Evolutionary conservation across 2,797 vertebrate species (phyloP).

Genomic region (Rhincodon typus): DNA sequence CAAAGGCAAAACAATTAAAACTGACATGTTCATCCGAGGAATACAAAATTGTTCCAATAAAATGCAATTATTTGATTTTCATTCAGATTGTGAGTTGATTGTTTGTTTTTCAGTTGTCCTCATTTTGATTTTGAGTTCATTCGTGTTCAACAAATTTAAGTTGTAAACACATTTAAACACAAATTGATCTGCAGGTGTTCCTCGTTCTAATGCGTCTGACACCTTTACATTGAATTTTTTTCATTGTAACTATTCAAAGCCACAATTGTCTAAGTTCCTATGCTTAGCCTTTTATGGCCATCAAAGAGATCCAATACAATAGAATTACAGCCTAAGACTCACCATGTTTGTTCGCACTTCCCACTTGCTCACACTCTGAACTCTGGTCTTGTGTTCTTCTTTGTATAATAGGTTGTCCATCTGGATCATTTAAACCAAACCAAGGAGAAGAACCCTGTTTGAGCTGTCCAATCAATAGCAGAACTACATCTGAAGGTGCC

Average conservation of each 20-base stretch:
- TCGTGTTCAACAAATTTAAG: not conserved
- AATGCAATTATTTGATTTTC: not conserved
- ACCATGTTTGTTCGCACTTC: not conserved
- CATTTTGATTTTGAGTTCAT: not conserved
- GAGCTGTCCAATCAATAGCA: constrained; percentile 86
- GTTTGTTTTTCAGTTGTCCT: not conserved
- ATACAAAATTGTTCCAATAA: not conserved
- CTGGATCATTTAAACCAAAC: constrained; percentile 81
- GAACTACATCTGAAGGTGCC: constrained; percentile 79
- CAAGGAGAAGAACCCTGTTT: constrained; percentile 82
- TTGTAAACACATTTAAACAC: not conserved
- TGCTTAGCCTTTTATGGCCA: not conserved
- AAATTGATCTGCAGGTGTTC: not conserved
- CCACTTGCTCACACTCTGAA: not conserved
- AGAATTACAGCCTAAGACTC: not conserved
- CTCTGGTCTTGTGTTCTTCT: constrained; percentile 31
- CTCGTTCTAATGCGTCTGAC: not conserved
- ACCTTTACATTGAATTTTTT: not conserved
- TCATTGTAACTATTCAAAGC: not conserved
- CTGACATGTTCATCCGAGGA: not conserved
- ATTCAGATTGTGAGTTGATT: not conserved
- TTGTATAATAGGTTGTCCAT: constrained; percentile 67
- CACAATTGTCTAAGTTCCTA: not conserved
- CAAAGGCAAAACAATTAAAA: not conserved
- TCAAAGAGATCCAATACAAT: not conserved